Evolutionary conservation across 2,888 invertebrate species (phyloP), one percentile per base, ranked within the genome.

Genomic region (Brenthis ino): DNA sequence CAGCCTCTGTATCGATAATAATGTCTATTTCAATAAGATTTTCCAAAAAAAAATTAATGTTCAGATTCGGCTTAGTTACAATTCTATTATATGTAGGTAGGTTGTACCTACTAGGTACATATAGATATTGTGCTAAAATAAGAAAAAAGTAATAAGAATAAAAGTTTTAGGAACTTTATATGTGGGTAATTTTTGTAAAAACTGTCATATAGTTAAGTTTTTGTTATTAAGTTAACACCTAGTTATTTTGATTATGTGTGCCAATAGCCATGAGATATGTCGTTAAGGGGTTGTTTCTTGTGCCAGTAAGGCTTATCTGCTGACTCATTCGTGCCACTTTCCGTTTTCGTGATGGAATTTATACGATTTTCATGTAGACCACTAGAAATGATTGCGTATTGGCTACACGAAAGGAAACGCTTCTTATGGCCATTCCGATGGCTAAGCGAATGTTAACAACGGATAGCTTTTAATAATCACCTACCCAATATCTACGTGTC

Each of bases 261-360:
- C 3, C n/a, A 50, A 60, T 33, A 37, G 63, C 47, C 47, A 64
- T 64, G 54, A 64, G 43, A 55, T 64, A 55, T 28, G 47, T 55
- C 64, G 8, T 16, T 5, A 64, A 56, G 48, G 64, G 64, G 64
- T 64, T 55, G 64, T 64, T 64, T 47, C 54, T 64, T 64, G 24
- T n/a, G 14, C 68, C 54, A 70, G 50, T 63, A 80, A 66, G 75
- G 78, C 82, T 84, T 84, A 83, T 84, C 84, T 81, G 76, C 76
- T 75, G 74, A 75, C 75, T 76, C 72, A 78, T 80, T 77, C 77
- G 76, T 77, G 76, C 78, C 70, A 74, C 70, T 76, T 79, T 75
- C 73, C 76, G 76, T 75, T 77, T 83, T 82, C 85, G 85, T 86
- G 86, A 78, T 73, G 79, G 85, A 80, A 86, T 86, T 79, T 74